Base-by-base conservation (phyloP, 1,140 invertebrate species). In the Papilio polyxenes region DNA sequence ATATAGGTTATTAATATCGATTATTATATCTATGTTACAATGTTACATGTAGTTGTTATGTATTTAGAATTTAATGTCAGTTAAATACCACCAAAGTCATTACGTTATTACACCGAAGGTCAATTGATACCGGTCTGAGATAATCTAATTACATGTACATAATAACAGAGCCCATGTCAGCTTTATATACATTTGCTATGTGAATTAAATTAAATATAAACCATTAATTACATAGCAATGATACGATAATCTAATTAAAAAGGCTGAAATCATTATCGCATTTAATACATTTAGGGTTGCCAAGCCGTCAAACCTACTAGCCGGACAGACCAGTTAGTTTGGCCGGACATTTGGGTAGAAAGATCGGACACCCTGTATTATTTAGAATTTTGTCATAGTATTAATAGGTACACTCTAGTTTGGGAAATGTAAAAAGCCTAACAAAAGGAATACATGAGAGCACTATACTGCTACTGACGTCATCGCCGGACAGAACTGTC, bases 111-210 rank as follows among this genome's bases (percentile, higher is more conserved):
- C 65, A 31, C 13, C 65, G 65, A 72, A 72, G 65, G 65, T 40
- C 65, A 31, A 72, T 40, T 31, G 31, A 72, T 37, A 72, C 23
- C 31, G 23, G 23, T 15, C 65, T 15, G 31, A 37, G 62, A 40
- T 37, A 72, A 72, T 72, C 65, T 72, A 72, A 72, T 72, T 72
- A 72, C 4, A 65, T 62, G 62, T 72, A 72, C 65, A 37, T 69
- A 56, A 56, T 56, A 37, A 69, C 62, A 69, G 9, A 69, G 31
- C 31, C 23, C 5, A 56, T 17, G 53, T 56, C 23, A 65, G 31
- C 31, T 6, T 37, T 37, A 72, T 65, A 65, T 72, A 72, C 31
- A 4, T 72, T 72, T 37, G 65, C 37, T 5, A 72, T 72, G 31
- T 1, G 65, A 72, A 37, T 72, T 72, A 15, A 72, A 72, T 72